These are phyloP conservation scores for Egretta garzetta DNA, from an alignment of 2,113 vertebrate species.

Conservation along the genomic window DNA sequence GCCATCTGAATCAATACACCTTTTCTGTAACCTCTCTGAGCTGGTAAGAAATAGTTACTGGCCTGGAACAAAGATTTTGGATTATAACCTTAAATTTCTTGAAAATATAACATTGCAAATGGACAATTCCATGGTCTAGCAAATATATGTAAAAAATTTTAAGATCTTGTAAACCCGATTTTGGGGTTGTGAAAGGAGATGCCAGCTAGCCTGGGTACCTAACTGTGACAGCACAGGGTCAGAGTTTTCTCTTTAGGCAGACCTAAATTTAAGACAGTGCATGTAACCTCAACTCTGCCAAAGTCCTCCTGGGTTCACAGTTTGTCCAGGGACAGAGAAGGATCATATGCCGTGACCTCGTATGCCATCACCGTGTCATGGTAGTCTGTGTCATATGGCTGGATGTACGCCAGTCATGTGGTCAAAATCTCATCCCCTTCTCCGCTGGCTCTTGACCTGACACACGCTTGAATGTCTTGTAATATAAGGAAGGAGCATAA, in stretches of 20 bases:
- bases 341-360: background rate
- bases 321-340: constrained; percentile 3
- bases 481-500: background rate
- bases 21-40: background rate
- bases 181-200: background rate
- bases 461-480: background rate
- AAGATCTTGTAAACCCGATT: background rate
- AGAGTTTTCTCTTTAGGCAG: constrained; percentile 5
- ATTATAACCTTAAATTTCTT: background rate
- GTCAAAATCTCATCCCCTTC: background rate
- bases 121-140: background rate
- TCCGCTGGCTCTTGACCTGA: background rate
- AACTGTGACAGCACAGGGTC: background rate
- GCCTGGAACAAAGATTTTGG: background rate
- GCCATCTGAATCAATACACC: background rate
- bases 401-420: background rate
- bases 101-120: background rate
- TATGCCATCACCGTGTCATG: background rate
- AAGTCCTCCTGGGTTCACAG: background rate
- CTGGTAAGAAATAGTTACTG: background rate
- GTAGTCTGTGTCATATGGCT: background rate
- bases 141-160: background rate
- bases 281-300: background rate
- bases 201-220: background rate
- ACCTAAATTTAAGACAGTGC: background rate